Evolutionary conservation across 2,797 vertebrate species (phyloP), one percentile per base, ranked within the genome.

Genomic region (Cryptoblepharus egeriae): DNA sequence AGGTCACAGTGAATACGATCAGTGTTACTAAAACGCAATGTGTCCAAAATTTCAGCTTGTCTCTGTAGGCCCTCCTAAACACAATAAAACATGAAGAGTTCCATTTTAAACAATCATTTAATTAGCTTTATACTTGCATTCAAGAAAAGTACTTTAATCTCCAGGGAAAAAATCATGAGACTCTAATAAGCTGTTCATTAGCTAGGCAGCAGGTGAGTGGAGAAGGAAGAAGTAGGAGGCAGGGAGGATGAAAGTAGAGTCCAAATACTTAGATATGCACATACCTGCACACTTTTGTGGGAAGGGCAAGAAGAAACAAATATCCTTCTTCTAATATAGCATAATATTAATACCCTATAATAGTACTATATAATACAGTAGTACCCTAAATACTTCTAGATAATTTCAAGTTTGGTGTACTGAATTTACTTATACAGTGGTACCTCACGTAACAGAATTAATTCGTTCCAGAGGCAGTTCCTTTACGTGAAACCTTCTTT

Each of bases 11-110:
- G 95, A 99, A 99, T 88, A 98, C 87, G 90, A 99, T 98, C 75
- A 99, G 95, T 0, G 97, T 97, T 92, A 98, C 97, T 24, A 99
- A 95, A 81, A 99, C 97, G 85, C 98, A 99, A 80, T 99, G 98
- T 8, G 98, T 99, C 98, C 99, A 99, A 95, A 99, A 99, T 95
- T 99, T 99, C 90, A 99, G 90, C 93, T 97, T 98, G 95, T 99
- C 98, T 80, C 99, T 96, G 87, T 99, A 99, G 2, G 96, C 93
- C 61, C 99, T 96, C 99, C 99, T 99, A 93, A 5, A 87, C 8
- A 90, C 80, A 89, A 64, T 90, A 83, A 91, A 28, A 93, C 75
- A 35, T 69, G 90, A 93, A 87, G 8, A 93, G 45, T 52, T 52
- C 11, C 49, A 52, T 18, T 52, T 16, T 49, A 8, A 52, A 52